These are phyloP conservation scores for Melanotaenia boesemani DNA, from an alignment of 2,797 vertebrate species.

Conservation along the genomic window DNA sequence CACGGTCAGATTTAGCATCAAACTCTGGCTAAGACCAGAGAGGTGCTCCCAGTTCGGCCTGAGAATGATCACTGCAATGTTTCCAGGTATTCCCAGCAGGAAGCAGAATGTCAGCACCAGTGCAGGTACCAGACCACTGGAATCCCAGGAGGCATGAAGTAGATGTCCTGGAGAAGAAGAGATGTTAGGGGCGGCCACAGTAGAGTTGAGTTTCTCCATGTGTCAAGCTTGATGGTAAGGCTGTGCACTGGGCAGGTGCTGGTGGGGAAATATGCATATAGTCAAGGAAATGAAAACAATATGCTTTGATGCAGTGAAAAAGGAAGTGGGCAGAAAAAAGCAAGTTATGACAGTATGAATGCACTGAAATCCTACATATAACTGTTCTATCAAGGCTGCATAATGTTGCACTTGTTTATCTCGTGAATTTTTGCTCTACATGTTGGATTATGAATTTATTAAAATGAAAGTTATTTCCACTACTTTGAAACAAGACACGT, in stretches of 20 bases:
- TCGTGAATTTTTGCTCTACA: too few species aligned
- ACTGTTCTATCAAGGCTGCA: too few species aligned
- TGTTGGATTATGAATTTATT: too few species aligned
- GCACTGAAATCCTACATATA: neutral
- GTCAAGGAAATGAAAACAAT: neutral
- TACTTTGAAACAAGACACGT: too few species aligned
- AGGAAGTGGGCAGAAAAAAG: neutral
- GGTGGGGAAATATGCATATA: neutral
- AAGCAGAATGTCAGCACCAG: constrained; percentile 47
- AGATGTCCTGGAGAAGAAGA: constrained; percentile 11
- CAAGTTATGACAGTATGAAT: neutral
- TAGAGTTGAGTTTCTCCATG: constrained; percentile 28
- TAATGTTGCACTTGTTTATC: too few species aligned
- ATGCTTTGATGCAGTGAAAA: neutral
- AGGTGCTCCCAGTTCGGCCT: constrained; percentile 45
- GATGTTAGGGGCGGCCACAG: neutral
- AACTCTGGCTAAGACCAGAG: constrained; percentile 49
- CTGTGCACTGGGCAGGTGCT: neutral
- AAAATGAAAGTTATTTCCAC: too few species aligned
- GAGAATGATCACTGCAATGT: constrained; percentile 56
- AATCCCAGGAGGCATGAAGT: neutral
- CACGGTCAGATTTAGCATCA: constrained; percentile 71
- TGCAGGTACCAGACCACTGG: accelerated
- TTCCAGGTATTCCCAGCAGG: constrained; percentile 69
- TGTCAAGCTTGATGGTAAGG: neutral